Evolutionary conservation across 2,888 invertebrate genomes (phyloP).

Genomic region (Lycophotia porphyrea): DNA sequence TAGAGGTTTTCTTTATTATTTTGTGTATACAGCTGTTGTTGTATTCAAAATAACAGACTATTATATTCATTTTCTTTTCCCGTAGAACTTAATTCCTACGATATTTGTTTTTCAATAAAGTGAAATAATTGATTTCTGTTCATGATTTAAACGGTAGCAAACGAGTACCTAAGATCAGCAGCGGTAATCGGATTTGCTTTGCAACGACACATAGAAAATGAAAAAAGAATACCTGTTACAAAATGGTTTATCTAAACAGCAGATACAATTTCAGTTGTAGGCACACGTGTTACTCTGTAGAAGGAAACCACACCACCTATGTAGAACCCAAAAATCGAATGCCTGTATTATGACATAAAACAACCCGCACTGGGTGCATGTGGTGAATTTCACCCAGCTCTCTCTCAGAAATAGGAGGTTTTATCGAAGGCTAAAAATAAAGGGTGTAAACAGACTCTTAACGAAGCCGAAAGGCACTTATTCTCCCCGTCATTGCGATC

Average conservation of each 20-base stretch:
- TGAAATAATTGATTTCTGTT: background rate
- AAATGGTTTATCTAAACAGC: background rate
- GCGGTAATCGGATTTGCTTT: slow-evolving; percentile 10
- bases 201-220: background rate
- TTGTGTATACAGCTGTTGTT: background rate
- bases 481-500: too few species aligned
- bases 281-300: background rate
- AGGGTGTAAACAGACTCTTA: too few species aligned
- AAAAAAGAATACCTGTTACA: background rate
- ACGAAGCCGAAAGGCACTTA: too few species aligned
- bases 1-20: background rate
- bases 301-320: background rate
- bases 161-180: background rate
- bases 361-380: background rate
- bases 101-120: background rate
- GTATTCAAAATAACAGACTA: background rate
- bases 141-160: background rate
- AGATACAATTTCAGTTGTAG: background rate
- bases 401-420: background rate
- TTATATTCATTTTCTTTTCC: background rate
- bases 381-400: background rate
- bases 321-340: background rate
- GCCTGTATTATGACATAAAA: background rate
- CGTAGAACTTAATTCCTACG: background rate
- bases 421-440: background rate